phyloP scores from a whole-genome alignment of 2,113 vertebrate species.

The Urocitellus parryii region DNA sequence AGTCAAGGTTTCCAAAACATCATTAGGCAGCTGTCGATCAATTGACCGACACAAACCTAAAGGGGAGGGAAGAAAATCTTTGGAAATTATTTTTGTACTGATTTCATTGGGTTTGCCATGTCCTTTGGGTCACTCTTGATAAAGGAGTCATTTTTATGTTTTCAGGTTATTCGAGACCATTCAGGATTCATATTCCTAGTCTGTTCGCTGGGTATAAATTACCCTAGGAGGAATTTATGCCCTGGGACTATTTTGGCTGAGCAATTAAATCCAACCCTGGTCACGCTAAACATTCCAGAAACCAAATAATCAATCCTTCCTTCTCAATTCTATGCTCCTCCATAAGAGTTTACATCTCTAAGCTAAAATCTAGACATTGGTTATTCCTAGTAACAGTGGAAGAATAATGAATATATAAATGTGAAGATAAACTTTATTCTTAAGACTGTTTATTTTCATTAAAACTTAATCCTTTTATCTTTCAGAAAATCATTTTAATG shows the following conservation, averaged over 20 bases:
- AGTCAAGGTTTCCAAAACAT: background rate
- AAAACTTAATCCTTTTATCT: slow-evolving; percentile 5
- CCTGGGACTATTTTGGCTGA: slow-evolving; percentile 45
- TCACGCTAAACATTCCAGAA: slow-evolving; percentile 53
- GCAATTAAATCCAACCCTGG: slow-evolving; percentile 57
- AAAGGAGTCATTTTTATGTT: slow-evolving; percentile 38
- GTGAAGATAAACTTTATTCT: slow-evolving; percentile 18
- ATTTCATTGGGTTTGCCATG: background rate
- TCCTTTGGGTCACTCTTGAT: background rate
- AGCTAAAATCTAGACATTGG: slow-evolving; percentile 36
- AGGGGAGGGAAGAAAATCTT: background rate
- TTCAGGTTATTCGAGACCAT: slow-evolving; percentile 15
- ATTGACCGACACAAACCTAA: background rate
- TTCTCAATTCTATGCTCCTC: background rate
- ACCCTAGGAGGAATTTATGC: slow-evolving; percentile 62
- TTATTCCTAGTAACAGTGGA: background rate
- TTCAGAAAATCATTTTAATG: slow-evolving; percentile 31
- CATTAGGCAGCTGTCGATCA: background rate
- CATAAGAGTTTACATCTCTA: background rate
- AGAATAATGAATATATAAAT: slow-evolving; percentile 1
- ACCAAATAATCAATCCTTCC: slow-evolving; percentile 31
- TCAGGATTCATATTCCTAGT: slow-evolving; percentile 36
- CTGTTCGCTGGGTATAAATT: slow-evolving; percentile 59
- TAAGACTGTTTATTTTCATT: slow-evolving; percentile 5
- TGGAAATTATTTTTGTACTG: background rate